Evolutionary conservation across 2,797 vertebrate genomes (phyloP), one percentile per base, ranked within the genome.

Genomic region (Rhinophrynus dorsalis): DNA sequence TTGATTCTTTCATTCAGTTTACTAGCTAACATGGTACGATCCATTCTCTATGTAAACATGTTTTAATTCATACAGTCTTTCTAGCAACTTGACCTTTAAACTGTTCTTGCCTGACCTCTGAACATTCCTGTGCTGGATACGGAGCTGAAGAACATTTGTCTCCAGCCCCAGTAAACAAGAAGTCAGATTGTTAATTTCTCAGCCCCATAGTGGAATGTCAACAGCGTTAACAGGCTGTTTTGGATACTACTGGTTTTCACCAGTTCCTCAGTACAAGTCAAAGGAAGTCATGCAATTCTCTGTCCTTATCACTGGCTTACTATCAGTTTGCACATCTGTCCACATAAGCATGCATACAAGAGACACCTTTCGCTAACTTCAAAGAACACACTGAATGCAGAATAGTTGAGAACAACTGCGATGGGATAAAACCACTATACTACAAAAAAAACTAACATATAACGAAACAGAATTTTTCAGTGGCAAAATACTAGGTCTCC

Each of bases 211-310:
- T 26, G 50, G 58, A 64, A 72, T 72, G 68, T 65, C 60, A 64
- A 57, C 24, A 32, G 2, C 18, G 26, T 51, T 50, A 26, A n/a
- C 40, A 71, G 40, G 7, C 13, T 10, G 23, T 38, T 57, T 42
- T 57, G 56, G 60, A 57, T 57, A 13, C 21, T 20, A 2, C 68
- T 72, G 60, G 68, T 72, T 58, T 72, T 13, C 17, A 32, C 68
- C 33, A 72, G 68, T 50, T 71, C 29, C 18, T 45, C 10, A 6
- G 52, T 21, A 23, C 32, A 21, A 54, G 24, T 7, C 40, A 40
- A 50, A 27, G 59, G 42, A 64, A 64, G 50, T 35, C 21, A 32
- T 50, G 11, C 38, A 10, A 42, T 37, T 38, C 7, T 17, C 15
- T 29, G 33, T 21, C 29, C 21, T 63, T 56, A 70, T 62, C 29